Percentiles rank a stretch among this genome's conserved stretches.
Evolutionary conservation across 2,797 vertebrate species (phyloP).

Genomic region (Philypnodon macrostomus): DNA sequence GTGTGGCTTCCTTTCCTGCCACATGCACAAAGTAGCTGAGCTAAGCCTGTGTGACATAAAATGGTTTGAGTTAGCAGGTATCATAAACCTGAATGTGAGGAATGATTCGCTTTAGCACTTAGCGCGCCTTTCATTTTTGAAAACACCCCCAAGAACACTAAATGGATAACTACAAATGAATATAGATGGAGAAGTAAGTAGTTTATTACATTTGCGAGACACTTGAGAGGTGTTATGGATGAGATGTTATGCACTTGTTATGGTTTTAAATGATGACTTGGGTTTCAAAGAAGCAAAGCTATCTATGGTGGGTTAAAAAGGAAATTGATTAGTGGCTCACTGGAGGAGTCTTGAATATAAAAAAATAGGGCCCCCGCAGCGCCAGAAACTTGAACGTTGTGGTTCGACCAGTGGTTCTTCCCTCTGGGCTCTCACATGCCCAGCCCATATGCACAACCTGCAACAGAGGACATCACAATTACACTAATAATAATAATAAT

Average conservation of each 20-base stretch:
- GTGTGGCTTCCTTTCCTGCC: too few relatives aligned
- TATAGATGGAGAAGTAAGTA: not conserved
- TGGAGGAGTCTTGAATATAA: slow-evolving; percentile 86
- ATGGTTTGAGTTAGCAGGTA: too few relatives aligned
- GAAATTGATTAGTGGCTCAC: slow-evolving; percentile 62
- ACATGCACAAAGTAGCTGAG: too few relatives aligned
- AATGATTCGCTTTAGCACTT: not conserved
- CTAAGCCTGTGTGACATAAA: too few relatives aligned
- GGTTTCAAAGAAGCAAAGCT: not conserved
- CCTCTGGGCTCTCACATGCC: slow-evolving; percentile 83
- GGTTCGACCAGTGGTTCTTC: slow-evolving; percentile 61
- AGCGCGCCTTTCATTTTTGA: not conserved
- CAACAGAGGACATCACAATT: slow-evolving; percentile 42
- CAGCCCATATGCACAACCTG: slow-evolving; percentile 94
- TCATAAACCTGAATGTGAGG: too few relatives aligned
- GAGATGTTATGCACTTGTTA: slow-evolving; percentile 1
- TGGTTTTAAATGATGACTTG: slow-evolving; percentile 4
- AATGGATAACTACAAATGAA: slow-evolving; percentile 4
- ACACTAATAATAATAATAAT: not conserved
- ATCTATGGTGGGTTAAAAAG: not conserved
- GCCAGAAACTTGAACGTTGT: slow-evolving; percentile 87
- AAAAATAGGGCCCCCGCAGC: slow-evolving; percentile 86
- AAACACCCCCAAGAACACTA: slow-evolving; percentile 2
- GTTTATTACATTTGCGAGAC: slow-evolving; percentile 5
- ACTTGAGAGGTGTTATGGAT: not conserved